phyloP scores from a whole-genome alignment of 2,113 vertebrate genomes.

The Toxostoma redivivum region DNA sequence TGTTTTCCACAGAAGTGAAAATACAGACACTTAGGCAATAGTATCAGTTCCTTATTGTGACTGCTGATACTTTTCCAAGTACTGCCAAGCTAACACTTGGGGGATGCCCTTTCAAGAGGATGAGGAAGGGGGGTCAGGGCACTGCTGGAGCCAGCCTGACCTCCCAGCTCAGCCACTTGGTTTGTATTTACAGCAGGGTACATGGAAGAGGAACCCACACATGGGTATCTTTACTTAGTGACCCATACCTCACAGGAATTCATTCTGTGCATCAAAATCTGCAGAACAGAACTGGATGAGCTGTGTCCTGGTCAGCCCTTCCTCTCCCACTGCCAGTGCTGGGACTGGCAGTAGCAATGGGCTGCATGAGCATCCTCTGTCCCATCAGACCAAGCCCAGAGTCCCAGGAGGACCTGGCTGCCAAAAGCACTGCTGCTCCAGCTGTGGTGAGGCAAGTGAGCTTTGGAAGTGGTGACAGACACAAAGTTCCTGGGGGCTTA shows the following conservation, averaged over 20 bases:
- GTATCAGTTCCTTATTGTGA: not conserved
- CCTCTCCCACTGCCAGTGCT: not conserved
- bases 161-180: not conserved
- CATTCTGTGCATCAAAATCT: not conserved
- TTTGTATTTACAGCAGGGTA: not conserved
- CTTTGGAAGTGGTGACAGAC: not conserved
- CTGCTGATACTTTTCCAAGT: not conserved
- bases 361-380: not conserved
- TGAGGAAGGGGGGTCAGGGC: not conserved
- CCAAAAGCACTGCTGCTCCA: not conserved
- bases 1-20: not conserved
- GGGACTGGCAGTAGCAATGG: not conserved
- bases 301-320: not conserved
- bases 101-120: accelerated
- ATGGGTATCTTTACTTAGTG: not conserved
- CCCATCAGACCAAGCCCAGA: not conserved
- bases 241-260: not conserved
- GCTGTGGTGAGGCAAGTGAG: not conserved
- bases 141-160: not conserved
- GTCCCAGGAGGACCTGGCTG: not conserved
- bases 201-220: not conserved
- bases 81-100: not conserved
- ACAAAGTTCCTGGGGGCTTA: not conserved
- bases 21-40: not conserved
- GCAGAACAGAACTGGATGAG: not conserved